A percentile compares a stretch with the other conserved stretches of the same genome.
Evolutionary conservation across 2,797 vertebrate species (phyloP).

Genomic region (Antrozous pallidus): DNA sequence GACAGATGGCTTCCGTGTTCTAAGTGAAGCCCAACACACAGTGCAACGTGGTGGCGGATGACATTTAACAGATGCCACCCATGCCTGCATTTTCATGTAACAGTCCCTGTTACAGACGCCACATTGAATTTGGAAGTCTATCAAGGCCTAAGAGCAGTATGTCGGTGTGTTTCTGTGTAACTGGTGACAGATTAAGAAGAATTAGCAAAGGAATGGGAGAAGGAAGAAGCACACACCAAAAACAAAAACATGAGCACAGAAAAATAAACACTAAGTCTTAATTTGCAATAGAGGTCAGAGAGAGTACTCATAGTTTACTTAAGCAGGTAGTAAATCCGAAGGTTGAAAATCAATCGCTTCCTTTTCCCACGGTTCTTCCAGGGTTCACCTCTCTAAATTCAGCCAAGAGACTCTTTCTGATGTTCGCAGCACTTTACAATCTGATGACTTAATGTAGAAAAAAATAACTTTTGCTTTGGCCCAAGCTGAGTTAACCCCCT

Average conservation of each 20-base stretch:
- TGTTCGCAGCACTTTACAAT: background rate
- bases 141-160: background rate
- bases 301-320: background rate
- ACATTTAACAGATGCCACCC: constrained; percentile 50
- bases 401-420: background rate
- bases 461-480: background rate
- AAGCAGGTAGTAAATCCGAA: background rate
- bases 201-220: background rate
- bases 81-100: background rate
- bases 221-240: background rate
- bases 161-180: background rate
- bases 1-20: constrained; percentile 56
- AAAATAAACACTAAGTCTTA: background rate
- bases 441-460: background rate
- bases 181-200: constrained; percentile 19
- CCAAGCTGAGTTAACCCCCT: background rate
- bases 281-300: background rate
- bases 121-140: background rate
- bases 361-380: background rate
- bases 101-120: background rate
- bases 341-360: background rate
- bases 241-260: background rate
- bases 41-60: background rate
- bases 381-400: background rate
- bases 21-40: constrained; percentile 5